Base-by-base conservation (phyloP, 1,140 invertebrate species). In the Pararge aegeria region DNA sequence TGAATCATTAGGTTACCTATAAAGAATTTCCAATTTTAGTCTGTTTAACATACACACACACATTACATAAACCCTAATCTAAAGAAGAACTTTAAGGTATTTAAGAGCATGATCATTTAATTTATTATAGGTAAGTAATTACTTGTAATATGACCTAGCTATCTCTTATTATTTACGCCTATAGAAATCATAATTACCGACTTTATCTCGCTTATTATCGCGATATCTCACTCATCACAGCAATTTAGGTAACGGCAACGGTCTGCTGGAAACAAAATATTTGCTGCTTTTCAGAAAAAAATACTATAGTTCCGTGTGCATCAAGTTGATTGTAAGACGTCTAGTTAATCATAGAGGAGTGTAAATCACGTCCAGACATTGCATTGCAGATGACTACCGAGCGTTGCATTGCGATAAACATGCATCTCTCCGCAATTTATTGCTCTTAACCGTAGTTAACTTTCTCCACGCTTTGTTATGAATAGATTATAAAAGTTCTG, bases 381-480 rank as follows among this genome's bases (percentile, higher is more conserved):
- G 58, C 59, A 66, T 66, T 63, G 50, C 57, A 55, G 53, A 40
- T 51, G 49, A 13, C 37, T 49, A 61, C 42, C 15, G 60, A 65
- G 58, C 62, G 54, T 38, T 61, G 53, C 62, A 55, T 20, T 61
- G 53, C 55, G 58, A 50, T 52, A 30, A 53, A 57, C 68, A 67
- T 70, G 68, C 68, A 64, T 57, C 53, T 64, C 27, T 13, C 46
- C 30, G 30, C 55, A 59, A 70, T 67, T 70, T 70, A 67, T 52
- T 64, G 52, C 57, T 61, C 37, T 52, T 70, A 61, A 64, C 53
- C 58, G 64, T 70, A 55, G 55, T 27, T 42, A 54, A 67, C 68
- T 70, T 70, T 70, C 68, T 49, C 59, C 37, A 38, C n/a, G 55
- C 52, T 70, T 67, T 61, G 60, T 70, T 66, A 46, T 20, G 16